Percentiles rank a stretch among this genome's conserved stretches.
These are phyloP conservation scores for Akabosia matsudoensis DNA, from an alignment of 1,140 invertebrate genomes.

Conservation along the genomic window DNA sequence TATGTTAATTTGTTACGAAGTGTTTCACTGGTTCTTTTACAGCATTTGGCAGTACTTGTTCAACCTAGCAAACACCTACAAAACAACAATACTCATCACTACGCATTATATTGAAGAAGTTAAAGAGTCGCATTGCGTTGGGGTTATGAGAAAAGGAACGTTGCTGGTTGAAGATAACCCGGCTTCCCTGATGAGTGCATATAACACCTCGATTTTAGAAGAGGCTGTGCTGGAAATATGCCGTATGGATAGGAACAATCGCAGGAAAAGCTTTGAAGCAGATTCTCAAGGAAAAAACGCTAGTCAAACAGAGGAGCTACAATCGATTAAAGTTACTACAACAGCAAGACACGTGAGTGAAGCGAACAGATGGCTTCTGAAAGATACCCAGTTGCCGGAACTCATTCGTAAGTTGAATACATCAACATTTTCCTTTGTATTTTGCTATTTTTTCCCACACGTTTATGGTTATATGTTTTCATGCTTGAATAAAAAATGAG, in stretches of 20 bases:
- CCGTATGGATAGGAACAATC: background rate
- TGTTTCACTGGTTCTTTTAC: no score
- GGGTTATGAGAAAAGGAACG: background rate
- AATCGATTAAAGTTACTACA: background rate
- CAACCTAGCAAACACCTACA: background rate
- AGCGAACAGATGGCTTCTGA: background rate
- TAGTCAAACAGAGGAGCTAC: background rate
- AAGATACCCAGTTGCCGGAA: background rate
- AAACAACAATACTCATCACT: background rate
- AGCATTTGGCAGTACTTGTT: background rate
- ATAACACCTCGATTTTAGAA: background rate
- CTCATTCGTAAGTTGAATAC: no score
- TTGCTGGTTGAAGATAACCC: background rate
- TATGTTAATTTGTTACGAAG: no score
- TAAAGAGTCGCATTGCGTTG: background rate
- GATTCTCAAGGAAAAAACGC: no score
- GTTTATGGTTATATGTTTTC: no score
- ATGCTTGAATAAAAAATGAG: no score
- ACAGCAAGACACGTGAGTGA: no score
- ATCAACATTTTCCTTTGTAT: no score
- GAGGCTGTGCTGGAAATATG: background rate
- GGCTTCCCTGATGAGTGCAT: background rate
- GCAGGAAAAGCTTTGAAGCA: background rate
- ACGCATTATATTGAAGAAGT: slow-evolving; percentile 8
- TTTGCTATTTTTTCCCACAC: no score